Conservation (phyloP, 2,888 invertebrate species). For the Biston betularia region DNA sequence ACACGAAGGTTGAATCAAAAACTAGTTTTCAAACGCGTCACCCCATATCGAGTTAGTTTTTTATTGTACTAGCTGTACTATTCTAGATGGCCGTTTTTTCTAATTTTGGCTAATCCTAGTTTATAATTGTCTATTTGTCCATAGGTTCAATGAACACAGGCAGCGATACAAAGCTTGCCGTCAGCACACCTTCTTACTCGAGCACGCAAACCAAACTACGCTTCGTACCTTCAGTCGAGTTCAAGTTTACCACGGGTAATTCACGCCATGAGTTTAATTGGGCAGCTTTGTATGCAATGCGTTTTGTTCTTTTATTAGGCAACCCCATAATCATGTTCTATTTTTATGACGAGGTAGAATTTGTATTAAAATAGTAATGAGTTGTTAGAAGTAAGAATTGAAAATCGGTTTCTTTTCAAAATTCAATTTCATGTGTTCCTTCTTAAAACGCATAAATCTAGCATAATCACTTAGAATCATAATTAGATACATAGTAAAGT, state of each 20-base stretch:
- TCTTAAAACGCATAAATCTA: too few species aligned
- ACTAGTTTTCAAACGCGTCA: too few species aligned
- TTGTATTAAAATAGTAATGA: too few species aligned
- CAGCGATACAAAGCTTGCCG: slow-evolving; percentile 65
- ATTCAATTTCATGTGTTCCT: too few species aligned
- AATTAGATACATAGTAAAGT: too few species aligned
- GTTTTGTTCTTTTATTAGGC: background rate
- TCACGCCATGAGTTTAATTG: background rate
- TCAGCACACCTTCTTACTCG: slow-evolving; percentile 67
- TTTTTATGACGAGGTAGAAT: too few species aligned
- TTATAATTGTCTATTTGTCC: slow-evolving; percentile 7
- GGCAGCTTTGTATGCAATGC: background rate
- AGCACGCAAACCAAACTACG: slow-evolving; percentile 89
- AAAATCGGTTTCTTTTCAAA: too few species aligned
- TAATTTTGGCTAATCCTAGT: background rate
- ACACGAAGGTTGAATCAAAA: background rate
- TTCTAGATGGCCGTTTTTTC: background rate
- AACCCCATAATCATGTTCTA: background rate
- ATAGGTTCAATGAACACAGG: slow-evolving; percentile 63
- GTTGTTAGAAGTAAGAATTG: too few species aligned
- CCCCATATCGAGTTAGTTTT: too few species aligned
- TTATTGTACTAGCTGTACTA: background rate
- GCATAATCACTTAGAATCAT: too few species aligned
- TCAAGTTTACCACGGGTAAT: slow-evolving; percentile 91
- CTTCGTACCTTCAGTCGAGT: slow-evolving; percentile 93